Percentiles rank a stretch among this genome's conserved stretches.
Evolutionary conservation across 1,140 invertebrate species (phyloP).

Genomic region (Eufriesea mexicana): DNA sequence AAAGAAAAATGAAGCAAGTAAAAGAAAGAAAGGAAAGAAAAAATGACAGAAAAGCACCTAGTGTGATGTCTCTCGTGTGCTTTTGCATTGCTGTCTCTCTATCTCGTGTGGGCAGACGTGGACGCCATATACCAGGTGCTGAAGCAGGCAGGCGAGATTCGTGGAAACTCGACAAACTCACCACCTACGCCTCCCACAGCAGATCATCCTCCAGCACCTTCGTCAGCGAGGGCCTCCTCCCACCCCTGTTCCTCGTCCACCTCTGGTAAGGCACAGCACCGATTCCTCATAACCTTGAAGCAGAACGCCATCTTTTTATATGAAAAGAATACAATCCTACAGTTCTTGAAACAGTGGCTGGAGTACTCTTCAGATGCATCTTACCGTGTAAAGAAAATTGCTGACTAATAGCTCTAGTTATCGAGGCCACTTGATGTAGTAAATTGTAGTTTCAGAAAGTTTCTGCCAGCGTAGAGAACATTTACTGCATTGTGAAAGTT

Average conservation of each 20-base stretch:
- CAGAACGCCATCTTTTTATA: background rate
- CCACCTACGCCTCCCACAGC: slow-evolving; percentile 81
- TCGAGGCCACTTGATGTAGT: background rate
- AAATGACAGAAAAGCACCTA: slow-evolving; percentile 16
- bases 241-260: slow-evolving; percentile 84
- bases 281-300: slow-evolving; percentile 86
- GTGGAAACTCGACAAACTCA: slow-evolving; percentile 81
- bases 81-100: slow-evolving; percentile 61
- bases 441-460: background rate
- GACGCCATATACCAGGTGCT: slow-evolving; percentile 96
- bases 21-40: slow-evolving; percentile 26
- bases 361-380: background rate
- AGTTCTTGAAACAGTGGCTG: background rate
- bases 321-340: background rate
- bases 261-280: slow-evolving; percentile 87
- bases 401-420: background rate
- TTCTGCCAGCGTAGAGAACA: background rate
- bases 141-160: slow-evolving; percentile 94
- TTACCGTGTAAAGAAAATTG: background rate
- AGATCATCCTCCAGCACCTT: slow-evolving; percentile 78
- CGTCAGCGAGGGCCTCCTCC: slow-evolving; percentile 81
- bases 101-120: slow-evolving; percentile 85
- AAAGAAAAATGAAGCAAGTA: background rate
- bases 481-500: background rate
- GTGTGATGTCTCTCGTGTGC: slow-evolving; percentile 32